Evolutionary conservation across 2,113 vertebrate genomes (phyloP).

Genomic region (Archocentrus centrarchus): DNA sequence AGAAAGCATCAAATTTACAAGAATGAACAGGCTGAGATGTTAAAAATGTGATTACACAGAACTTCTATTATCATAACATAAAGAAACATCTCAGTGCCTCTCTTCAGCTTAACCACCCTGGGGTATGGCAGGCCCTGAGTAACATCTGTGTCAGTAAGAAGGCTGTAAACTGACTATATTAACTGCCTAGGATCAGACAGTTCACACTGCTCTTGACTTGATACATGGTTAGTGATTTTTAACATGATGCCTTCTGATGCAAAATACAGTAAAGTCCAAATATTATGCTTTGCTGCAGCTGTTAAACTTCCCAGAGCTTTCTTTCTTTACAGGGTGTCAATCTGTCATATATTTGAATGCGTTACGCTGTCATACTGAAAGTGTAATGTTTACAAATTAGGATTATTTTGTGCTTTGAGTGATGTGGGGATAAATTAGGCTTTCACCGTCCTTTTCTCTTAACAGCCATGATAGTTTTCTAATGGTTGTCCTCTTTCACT

Average conservation of each 20-base stretch:
- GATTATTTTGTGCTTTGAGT: background rate
- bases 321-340: background rate
- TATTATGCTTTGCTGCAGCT: background rate
- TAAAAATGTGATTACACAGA: background rate
- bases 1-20: background rate
- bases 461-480: background rate
- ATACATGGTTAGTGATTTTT: background rate
- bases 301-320: background rate
- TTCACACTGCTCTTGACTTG: background rate
- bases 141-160: background rate
- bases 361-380: background rate
- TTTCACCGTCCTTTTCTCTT: background rate
- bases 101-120: background rate
- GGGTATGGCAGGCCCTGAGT: background rate
- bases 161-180: background rate
- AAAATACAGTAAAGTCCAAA: background rate
- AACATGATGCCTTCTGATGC: background rate
- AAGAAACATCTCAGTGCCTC: background rate
- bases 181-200: background rate
- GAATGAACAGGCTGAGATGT: rapidly evolving
- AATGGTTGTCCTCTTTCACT: background rate
- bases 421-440: background rate
- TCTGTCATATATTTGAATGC: background rate
- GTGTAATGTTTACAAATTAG: background rate
- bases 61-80: background rate